A percentile compares a stretch with the other conserved stretches of the same genome.
phyloP scores from a whole-genome alignment of 2,888 invertebrate species.

The Catocala sponsa region DNA sequence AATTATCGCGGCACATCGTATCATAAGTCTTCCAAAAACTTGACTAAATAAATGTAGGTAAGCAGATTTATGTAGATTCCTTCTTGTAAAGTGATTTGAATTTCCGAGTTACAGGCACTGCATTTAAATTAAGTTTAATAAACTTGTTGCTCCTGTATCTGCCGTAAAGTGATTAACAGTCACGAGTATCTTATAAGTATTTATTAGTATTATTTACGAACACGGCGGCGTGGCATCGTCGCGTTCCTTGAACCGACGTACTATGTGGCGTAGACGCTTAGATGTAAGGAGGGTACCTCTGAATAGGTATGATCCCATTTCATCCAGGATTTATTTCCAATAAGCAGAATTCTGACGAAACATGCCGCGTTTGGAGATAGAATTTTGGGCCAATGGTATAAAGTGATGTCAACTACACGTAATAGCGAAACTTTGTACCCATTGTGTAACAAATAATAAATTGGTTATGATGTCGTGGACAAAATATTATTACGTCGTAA shows the following conservation, averaged over 20 bases:
- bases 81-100: conserved; percentile 51
- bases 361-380: conserved; percentile 69
- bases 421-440: conserved; percentile 59
- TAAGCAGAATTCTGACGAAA: conserved; percentile 72
- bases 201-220: conserved; percentile 23
- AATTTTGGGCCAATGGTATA: conserved; percentile 62
- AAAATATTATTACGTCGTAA: conserved; percentile 61
- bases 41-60: conserved; percentile 33
- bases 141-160: conserved; percentile 50
- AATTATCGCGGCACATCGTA: conserved; percentile 5
- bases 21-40: conserved; percentile 21
- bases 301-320: conserved; percentile 75
- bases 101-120: conserved; percentile 48
- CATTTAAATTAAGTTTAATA: conserved; percentile 52
- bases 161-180: conserved; percentile 31
- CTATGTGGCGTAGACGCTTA: conserved; percentile 32
- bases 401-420: conserved; percentile 57
- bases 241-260: conserved; percentile 12
- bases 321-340: conserved; percentile 80
- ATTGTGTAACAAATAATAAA: conserved; percentile 65
- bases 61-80: conserved; percentile 49
- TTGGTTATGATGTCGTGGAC: conserved; percentile 58
- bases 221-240: background rate
- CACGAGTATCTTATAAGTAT: conserved; percentile 17
- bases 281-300: conserved; percentile 47